Evolutionary conservation across 1,140 invertebrate genomes (phyloP).

Genomic region (Dreissena polymorpha): DNA sequence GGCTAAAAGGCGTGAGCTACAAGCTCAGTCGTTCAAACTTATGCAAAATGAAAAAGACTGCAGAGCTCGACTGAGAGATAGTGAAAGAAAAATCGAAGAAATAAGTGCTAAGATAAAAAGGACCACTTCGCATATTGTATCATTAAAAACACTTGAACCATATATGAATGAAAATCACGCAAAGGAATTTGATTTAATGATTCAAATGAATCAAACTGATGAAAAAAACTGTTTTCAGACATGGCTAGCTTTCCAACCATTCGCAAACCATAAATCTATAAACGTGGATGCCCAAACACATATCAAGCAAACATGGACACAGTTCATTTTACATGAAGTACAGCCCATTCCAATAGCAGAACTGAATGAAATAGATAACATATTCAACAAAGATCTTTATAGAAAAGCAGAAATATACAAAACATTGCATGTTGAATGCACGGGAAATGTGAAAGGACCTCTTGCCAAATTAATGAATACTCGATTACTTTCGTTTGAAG

Average conservation of each 20-base stretch:
- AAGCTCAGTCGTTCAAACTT: conserved; percentile 1
- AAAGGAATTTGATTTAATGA: conserved; percentile 5
- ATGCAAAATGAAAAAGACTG: conserved; percentile 26
- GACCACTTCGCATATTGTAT: background rate
- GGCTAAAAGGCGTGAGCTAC: background rate
- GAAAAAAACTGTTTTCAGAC: background rate
- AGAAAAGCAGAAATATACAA: conserved; percentile 9
- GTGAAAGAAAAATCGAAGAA: conserved; percentile 47
- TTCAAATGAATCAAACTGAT: background rate
- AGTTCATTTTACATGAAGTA: background rate
- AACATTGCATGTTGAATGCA: background rate
- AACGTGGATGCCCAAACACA: background rate
- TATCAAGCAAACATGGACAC: background rate
- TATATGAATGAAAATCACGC: conserved; percentile 44
- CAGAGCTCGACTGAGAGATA: conserved; percentile 21
- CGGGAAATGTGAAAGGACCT: no score
- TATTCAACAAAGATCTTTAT: background rate
- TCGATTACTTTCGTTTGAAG: no score
- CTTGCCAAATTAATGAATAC: no score
- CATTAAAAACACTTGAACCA: conserved; percentile 2
- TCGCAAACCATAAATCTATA: background rate
- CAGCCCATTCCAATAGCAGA: background rate
- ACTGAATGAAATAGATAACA: background rate
- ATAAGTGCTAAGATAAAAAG: conserved; percentile 34
- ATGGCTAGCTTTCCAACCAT: background rate